These are phyloP conservation scores for Megalurothrips usitatus DNA, from an alignment of 2,888 invertebrate species.

Conservation along the genomic window DNA sequence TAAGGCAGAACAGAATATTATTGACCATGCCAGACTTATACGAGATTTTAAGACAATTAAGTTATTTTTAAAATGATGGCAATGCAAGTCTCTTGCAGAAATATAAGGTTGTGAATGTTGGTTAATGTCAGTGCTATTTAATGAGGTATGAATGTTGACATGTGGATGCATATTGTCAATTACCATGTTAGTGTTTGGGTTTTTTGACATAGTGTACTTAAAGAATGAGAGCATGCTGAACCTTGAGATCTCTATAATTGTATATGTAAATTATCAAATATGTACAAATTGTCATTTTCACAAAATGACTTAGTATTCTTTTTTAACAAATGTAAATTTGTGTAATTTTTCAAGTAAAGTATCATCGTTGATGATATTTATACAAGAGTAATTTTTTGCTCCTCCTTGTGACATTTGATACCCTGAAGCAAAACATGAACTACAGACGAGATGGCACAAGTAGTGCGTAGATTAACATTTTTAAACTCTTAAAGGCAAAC, in stretches of 20 bases:
- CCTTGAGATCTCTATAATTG: conserved; percentile 21
- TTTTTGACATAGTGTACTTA: conserved; percentile 23
- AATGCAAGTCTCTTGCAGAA: conserved; percentile 16
- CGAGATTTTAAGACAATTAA: conserved; percentile 17
- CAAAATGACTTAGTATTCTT: conserved; percentile 23
- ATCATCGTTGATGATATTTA: conserved; percentile 17
- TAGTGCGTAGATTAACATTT: too few relatives aligned
- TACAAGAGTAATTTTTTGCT: background rate
- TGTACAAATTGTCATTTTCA: conserved; percentile 16
- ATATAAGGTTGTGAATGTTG: conserved; percentile 25
- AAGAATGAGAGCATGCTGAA: conserved; percentile 12
- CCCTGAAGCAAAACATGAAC: too few relatives aligned
- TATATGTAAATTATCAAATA: conserved; percentile 21
- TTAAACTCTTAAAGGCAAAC: too few relatives aligned
- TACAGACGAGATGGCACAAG: too few relatives aligned
- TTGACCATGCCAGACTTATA: conserved; percentile 23
- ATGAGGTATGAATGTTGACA: conserved; percentile 13
- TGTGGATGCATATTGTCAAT: conserved; percentile 15
- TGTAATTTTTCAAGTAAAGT: conserved; percentile 25
- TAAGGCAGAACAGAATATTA: conserved; percentile 9
- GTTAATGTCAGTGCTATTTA: conserved; percentile 26
- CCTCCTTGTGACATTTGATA: background rate
- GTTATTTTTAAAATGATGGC: conserved; percentile 15
- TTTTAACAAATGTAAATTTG: conserved; percentile 27
- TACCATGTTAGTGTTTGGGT: conserved; percentile 25